Evolutionary conservation across 2,888 invertebrate genomes (phyloP).

Genomic region (Gymnosoma rotundatum): DNA sequence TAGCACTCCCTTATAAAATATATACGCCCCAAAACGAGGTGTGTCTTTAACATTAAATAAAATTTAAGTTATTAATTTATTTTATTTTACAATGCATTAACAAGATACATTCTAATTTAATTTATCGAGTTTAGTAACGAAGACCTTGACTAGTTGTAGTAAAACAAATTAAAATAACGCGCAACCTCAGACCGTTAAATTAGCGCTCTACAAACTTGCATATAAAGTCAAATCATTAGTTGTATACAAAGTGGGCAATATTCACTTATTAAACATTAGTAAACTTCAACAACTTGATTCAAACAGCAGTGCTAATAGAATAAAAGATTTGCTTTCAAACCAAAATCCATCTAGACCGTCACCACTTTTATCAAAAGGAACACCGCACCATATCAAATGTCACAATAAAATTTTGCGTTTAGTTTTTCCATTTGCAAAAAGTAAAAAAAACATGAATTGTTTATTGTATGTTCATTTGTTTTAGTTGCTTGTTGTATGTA

Average conservation of each 20-base stretch:
- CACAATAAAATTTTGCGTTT: constrained; percentile 47
- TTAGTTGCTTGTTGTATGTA: constrained; percentile 36
- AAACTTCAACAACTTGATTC: constrained; percentile 16
- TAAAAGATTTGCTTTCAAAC: background rate
- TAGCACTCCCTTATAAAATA: too few relatives aligned
- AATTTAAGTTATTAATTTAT: too few relatives aligned
- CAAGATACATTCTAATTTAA: too few relatives aligned
- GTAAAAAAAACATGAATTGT: constrained; percentile 37
- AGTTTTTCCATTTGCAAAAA: constrained; percentile 26
- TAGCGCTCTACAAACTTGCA: too few relatives aligned
- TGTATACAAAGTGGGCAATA: background rate
- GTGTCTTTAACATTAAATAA: too few relatives aligned
- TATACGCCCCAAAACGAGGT: too few relatives aligned
- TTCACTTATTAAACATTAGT: constrained; percentile 14
- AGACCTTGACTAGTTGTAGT: too few relatives aligned
- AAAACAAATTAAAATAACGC: too few relatives aligned
- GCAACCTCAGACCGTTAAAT: too few relatives aligned
- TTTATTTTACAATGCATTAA: constrained; percentile 22
- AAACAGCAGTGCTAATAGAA: background rate
- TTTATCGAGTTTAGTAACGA: too few relatives aligned
- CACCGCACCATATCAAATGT: constrained; percentile 36
- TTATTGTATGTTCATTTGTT: constrained; percentile 50
- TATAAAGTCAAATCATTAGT: too few relatives aligned
- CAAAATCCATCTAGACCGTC: constrained; percentile 13
- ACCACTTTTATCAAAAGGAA: background rate